phyloP scores from a whole-genome alignment of 1,140 invertebrate species.

The Riptortus pedestris region DNA sequence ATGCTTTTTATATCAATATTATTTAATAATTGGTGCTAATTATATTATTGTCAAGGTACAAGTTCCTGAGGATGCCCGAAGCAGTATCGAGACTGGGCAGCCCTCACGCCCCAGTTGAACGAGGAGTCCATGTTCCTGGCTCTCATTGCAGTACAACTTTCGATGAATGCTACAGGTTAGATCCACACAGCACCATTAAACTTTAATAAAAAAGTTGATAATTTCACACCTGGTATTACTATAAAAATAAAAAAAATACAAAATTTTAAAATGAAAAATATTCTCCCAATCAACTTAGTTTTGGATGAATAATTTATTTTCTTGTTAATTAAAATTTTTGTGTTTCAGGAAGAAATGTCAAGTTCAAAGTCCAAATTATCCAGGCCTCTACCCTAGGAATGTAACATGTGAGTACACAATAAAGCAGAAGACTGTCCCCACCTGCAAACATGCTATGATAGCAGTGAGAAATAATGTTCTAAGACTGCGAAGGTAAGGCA shows the following conservation, averaged over 20 bases:
- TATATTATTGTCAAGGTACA: too few relatives aligned
- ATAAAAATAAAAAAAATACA: too few relatives aligned
- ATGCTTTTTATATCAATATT: too few relatives aligned
- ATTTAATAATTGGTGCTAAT: too few relatives aligned
- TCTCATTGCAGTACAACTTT: conserved; percentile 79
- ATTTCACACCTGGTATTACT: too few relatives aligned
- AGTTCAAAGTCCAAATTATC: conserved; percentile 80
- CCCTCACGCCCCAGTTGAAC: conserved; percentile 56
- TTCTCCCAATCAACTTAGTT: too few relatives aligned
- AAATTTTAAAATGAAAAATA: too few relatives aligned
- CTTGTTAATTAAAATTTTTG: too few relatives aligned
- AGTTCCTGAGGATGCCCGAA: conserved; percentile 58
- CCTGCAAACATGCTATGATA: conserved; percentile 80
- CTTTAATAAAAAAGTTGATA: too few relatives aligned
- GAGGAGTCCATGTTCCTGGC: conserved; percentile 64
- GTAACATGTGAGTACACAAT: conserved; percentile 72
- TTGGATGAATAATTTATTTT: too few relatives aligned
- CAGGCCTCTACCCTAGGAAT: conserved; percentile 80
- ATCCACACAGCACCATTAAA: too few relatives aligned
- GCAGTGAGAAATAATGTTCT: conserved; percentile 49
- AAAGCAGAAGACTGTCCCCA: conserved; percentile 69
- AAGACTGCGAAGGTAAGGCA: conserved; percentile 25
- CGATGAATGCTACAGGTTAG: conserved; percentile 61
- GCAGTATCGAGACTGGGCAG: conserved; percentile 67
- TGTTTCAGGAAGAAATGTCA: conserved; percentile 50